Percentiles rank a stretch among this genome's conserved stretches.
phyloP scores from a whole-genome alignment of 2,797 vertebrate genomes.

The Neomorphus geoffroyi region DNA sequence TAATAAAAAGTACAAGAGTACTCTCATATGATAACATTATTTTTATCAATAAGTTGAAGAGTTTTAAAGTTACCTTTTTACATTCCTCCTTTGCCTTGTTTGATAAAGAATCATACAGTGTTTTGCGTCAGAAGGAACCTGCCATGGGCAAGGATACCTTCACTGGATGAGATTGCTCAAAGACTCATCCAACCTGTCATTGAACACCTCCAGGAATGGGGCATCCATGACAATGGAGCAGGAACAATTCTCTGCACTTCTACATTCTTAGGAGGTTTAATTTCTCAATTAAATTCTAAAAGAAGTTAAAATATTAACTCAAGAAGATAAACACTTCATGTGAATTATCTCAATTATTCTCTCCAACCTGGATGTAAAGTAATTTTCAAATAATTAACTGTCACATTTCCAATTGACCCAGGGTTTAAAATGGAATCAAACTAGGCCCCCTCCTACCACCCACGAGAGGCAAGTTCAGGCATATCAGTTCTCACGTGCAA shows the following conservation, averaged over 20 bases:
- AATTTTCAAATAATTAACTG: not conserved
- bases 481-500: not conserved
- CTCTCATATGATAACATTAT: not conserved
- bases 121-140: no score
- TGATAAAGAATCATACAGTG: no score
- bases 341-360: not conserved
- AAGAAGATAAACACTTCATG: not conserved
- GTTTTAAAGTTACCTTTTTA: not conserved
- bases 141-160: no score
- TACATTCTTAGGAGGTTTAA: not conserved
- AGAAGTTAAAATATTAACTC: not conserved
- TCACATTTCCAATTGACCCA: not conserved
- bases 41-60: not conserved
- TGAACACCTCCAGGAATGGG: no score
- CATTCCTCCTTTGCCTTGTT: not conserved
- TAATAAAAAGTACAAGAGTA: not conserved
- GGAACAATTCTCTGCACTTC: not conserved
- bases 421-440: not conserved
- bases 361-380: not conserved
- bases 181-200: no score
- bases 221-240: no score
- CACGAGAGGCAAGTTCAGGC: rapidly evolving
- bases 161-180: no score
- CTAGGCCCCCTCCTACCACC: not conserved
- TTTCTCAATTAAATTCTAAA: not conserved